Percentiles rank a stretch among this genome's conserved stretches.
Conservation (phyloP, 2,888 invertebrate species). For the Luperina nickerlii region DNA sequence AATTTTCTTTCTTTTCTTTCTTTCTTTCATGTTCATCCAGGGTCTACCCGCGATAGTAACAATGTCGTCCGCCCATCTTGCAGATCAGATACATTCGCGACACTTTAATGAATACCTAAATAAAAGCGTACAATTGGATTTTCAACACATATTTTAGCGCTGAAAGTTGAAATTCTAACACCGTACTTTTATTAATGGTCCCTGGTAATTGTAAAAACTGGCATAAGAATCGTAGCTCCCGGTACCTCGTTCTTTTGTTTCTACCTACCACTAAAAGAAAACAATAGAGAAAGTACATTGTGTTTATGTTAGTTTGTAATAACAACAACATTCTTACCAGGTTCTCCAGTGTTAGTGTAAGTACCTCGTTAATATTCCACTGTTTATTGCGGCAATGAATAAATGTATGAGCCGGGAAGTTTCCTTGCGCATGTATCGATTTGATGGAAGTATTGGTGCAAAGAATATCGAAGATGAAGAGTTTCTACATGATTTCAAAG, state of each 20-base stretch:
- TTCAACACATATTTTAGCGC: background rate
- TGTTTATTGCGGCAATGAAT: constrained; percentile 57
- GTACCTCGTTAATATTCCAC: constrained; percentile 53
- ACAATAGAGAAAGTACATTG: constrained; percentile 9
- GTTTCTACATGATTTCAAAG: constrained; percentile 12
- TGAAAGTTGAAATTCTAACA: background rate
- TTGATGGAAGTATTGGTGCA: constrained; percentile 17
- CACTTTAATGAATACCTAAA: background rate
- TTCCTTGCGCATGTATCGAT: constrained; percentile 45
- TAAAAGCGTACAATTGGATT: background rate
- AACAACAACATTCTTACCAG: constrained; percentile 19
- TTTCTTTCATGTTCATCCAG: too few relatives aligned
- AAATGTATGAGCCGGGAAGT: constrained; percentile 51
- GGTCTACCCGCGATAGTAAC: too few relatives aligned
- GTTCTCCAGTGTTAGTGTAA: constrained; percentile 44
- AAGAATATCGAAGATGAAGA: constrained; percentile 31
- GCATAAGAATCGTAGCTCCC: background rate
- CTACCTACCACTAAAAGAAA: background rate
- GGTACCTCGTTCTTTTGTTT: background rate
- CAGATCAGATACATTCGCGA: background rate
- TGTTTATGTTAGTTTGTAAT: constrained; percentile 15
- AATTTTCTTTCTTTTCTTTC: too few relatives aligned
- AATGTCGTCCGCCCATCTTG: too few relatives aligned
- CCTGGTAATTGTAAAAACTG: background rate
- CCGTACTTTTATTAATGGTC: background rate